Conservation (phyloP, 2,888 invertebrate species). For the Lasioglossum zephyrum region DNA sequence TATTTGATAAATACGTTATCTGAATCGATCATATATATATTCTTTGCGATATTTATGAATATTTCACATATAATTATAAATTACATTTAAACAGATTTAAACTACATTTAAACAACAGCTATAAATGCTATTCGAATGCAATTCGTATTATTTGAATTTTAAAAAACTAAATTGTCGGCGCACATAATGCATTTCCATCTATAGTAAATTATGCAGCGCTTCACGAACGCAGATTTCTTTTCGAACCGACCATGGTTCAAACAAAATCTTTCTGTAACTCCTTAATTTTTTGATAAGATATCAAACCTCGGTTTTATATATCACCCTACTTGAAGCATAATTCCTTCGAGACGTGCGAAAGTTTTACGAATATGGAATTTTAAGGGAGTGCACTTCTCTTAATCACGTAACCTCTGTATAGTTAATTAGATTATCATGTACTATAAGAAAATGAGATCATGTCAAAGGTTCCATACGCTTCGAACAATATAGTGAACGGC, state of each 20-base stretch:
- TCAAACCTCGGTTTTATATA: not conserved
- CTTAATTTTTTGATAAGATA: not conserved
- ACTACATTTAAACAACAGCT: not conserved
- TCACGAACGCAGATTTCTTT: slow-evolving; percentile 48
- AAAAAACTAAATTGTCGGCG: not conserved
- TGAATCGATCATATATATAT: not conserved
- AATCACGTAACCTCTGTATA: slow-evolving; percentile 42
- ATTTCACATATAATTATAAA: not conserved
- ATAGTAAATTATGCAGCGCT: slow-evolving; percentile 35
- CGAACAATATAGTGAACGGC: slow-evolving; percentile 23
- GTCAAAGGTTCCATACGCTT: not conserved
- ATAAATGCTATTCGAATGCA: not conserved
- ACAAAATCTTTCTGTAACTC: not conserved
- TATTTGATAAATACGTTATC: not conserved
- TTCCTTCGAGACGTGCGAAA: slow-evolving; percentile 8
- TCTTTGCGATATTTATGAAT: not conserved
- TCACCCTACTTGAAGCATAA: not conserved
- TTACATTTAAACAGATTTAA: not conserved
- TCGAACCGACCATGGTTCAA: slow-evolving; percentile 37
- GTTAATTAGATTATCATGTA: slow-evolving; percentile 52
- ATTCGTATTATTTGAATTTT: not conserved
- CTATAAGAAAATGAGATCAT: slow-evolving; percentile 16
- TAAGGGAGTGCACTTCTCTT: not conserved
- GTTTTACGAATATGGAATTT: not conserved
- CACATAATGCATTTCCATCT: slow-evolving; percentile 9